A percentile compares a stretch with the other conserved stretches of the same genome.
Conservation (phyloP, 2,888 invertebrate genomes). For the Halictus ligatus region DNA sequence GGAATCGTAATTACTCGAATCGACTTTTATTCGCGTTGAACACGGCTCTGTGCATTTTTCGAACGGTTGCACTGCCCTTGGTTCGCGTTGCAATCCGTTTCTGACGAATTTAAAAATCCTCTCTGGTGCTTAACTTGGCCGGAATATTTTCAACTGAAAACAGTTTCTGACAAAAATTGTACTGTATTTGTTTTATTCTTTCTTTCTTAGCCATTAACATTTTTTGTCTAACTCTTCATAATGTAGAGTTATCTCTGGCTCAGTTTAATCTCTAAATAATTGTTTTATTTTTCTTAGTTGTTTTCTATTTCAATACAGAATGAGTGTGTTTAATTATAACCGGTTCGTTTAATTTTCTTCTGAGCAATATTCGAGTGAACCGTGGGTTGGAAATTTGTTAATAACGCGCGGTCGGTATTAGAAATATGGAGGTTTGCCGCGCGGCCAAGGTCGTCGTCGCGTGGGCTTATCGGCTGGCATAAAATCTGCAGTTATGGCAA, state of each 20-base stretch:
- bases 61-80: neutral
- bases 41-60: neutral
- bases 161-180: neutral
- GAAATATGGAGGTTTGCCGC: conserved; percentile 35
- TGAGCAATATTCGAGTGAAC: conserved; percentile 10
- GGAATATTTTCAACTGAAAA: neutral
- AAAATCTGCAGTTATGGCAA: conserved; percentile 55
- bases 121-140: too few relatives aligned
- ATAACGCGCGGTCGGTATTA: conserved; percentile 6
- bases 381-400: conserved; percentile 21
- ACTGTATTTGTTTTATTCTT: too few relatives aligned
- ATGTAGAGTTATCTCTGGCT: too few relatives aligned
- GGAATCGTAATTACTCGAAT: conserved; percentile 14
- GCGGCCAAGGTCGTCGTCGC: conserved; percentile 58
- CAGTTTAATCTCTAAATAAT: neutral
- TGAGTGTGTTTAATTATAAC: neutral
- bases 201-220: too few relatives aligned
- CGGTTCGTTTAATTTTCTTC: neutral
- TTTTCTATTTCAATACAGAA: too few relatives aligned
- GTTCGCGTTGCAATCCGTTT: neutral
- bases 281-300: neutral
- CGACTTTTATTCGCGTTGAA: conserved; percentile 17
- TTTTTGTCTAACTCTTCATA: too few relatives aligned
- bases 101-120: neutral
- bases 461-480: conserved; percentile 56